These are phyloP conservation scores for Strigamia transsilvanica DNA, from an alignment of 2,888 invertebrate genomes.

Conservation along the genomic window DNA sequence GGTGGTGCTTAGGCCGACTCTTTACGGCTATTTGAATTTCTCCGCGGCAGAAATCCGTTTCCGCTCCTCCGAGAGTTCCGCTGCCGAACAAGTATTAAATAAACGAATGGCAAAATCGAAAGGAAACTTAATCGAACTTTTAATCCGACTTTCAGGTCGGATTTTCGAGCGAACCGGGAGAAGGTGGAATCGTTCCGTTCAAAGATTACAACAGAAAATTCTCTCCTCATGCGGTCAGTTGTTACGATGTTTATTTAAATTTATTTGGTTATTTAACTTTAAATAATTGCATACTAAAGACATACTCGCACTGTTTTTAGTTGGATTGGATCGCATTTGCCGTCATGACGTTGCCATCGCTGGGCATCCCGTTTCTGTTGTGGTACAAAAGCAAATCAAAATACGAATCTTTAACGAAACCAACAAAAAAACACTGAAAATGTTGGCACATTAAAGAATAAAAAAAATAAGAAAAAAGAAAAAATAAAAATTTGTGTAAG, in stretches of 20 bases:
- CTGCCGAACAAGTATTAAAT: conserved; percentile 65
- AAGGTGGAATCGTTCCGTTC: conserved; percentile 91
- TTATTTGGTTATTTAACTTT: too few species aligned
- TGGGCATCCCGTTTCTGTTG: conserved; percentile 90
- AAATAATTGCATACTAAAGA: too few species aligned
- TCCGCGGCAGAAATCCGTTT: conserved; percentile 93
- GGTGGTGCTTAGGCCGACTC: conserved; percentile 87
- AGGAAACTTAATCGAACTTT: conserved; percentile 59
- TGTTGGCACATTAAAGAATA: neutral
- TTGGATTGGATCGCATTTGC: conserved; percentile 97
- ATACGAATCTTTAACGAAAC: conserved; percentile 77
- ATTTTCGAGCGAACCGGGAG: conserved; percentile 88
- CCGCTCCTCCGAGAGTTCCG: conserved; percentile 81
- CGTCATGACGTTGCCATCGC: conserved; percentile 93
- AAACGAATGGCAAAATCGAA: neutral
- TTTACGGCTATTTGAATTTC: conserved; percentile 95
- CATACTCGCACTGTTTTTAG: conserved; percentile 62
- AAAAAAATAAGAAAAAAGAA: neutral
- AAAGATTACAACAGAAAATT: conserved; percentile 95
- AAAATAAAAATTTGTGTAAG: too few species aligned
- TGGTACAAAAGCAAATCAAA: conserved; percentile 96
- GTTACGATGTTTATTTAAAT: conserved; percentile 44
- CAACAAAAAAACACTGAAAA: conserved; percentile 56
- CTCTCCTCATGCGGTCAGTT: conserved; percentile 86
- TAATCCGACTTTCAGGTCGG: conserved; percentile 67